Evolutionary conservation across 2,888 invertebrate genomes (phyloP).

Genomic region (Calameuta idolon): DNA sequence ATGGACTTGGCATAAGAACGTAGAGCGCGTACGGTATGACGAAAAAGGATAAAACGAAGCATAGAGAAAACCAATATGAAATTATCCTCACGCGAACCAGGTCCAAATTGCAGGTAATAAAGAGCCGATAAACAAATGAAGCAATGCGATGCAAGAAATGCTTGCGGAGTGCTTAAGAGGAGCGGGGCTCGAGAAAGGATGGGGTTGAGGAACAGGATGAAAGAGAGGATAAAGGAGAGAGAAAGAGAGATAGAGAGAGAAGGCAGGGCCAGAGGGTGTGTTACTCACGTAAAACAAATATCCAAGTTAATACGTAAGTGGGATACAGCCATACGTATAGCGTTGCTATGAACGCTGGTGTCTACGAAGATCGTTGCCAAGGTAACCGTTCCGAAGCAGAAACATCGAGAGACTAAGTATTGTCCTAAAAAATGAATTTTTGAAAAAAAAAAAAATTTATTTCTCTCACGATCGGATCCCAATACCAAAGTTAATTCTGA

Average conservation of each 20-base stretch:
- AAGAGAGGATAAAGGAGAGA: not conserved
- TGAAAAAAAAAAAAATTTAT: not conserved
- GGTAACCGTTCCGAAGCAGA: not conserved
- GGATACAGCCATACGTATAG: not conserved
- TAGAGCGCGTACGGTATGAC: not conserved
- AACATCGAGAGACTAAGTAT: not conserved
- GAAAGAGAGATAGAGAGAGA: too few species aligned
- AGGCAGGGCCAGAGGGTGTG: not conserved
- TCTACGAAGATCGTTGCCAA: not conserved
- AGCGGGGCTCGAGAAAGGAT: constrained; percentile 21
- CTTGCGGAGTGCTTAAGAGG: constrained; percentile 21
- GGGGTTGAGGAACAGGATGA: constrained; percentile 19
- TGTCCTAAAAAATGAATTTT: not conserved
- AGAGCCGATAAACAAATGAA: constrained; percentile 63
- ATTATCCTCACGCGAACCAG: constrained; percentile 60
- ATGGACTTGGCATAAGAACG: not conserved
- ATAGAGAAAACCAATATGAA: constrained; percentile 61
- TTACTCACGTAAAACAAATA: constrained; percentile 21
- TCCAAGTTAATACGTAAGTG: constrained; percentile 15
- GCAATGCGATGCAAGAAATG: constrained; percentile 48
- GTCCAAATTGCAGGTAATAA: constrained; percentile 64
- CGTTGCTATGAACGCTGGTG: not conserved
- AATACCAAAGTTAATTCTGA: not conserved
- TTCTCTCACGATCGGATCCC: not conserved
- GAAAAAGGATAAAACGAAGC: constrained; percentile 21